Conservation (phyloP, 2,113 vertebrate species). For the Alaudala cheleensis region DNA sequence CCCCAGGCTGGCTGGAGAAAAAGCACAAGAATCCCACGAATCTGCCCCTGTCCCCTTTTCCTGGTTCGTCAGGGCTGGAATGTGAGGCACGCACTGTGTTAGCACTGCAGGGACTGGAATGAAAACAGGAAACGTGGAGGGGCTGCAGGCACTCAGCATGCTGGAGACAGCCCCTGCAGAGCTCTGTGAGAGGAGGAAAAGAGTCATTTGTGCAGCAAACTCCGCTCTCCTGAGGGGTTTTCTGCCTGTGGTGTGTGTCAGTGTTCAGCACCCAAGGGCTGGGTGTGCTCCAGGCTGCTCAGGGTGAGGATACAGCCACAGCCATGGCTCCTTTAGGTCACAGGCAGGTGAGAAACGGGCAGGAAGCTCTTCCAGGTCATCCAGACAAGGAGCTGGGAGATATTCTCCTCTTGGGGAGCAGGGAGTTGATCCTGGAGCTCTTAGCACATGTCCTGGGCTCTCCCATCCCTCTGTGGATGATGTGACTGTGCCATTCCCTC, state of each 20-base stretch:
- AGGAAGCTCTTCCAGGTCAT: not conserved
- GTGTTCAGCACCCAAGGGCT: not conserved
- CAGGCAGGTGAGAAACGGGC: not conserved
- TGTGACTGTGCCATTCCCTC: not conserved
- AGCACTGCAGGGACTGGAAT: conserved; percentile 33
- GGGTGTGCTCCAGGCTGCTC: not conserved
- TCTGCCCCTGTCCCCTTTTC: conserved; percentile 21
- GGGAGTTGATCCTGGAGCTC: not conserved
- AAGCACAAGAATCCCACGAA: not conserved
- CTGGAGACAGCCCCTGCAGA: not conserved
- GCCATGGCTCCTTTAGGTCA: not conserved
- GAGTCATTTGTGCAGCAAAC: not conserved
- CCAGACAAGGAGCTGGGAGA: not conserved
- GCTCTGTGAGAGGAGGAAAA: not conserved
- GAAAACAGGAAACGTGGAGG: conserved; percentile 39
- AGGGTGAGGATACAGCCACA: not conserved
- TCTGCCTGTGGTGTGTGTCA: not conserved
- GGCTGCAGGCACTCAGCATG: not conserved
- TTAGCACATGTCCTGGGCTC: not conserved
- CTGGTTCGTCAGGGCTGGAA: conserved; percentile 17
- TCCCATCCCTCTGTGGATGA: not conserved
- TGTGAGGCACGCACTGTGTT: not conserved
- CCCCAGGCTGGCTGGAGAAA: not conserved
- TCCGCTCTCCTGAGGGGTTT: not conserved
- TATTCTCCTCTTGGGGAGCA: not conserved